A percentile compares a stretch with the other conserved stretches of the same genome.
Conservation (phyloP, 1,140 invertebrate genomes). For the Heliothis subflexa region DNA sequence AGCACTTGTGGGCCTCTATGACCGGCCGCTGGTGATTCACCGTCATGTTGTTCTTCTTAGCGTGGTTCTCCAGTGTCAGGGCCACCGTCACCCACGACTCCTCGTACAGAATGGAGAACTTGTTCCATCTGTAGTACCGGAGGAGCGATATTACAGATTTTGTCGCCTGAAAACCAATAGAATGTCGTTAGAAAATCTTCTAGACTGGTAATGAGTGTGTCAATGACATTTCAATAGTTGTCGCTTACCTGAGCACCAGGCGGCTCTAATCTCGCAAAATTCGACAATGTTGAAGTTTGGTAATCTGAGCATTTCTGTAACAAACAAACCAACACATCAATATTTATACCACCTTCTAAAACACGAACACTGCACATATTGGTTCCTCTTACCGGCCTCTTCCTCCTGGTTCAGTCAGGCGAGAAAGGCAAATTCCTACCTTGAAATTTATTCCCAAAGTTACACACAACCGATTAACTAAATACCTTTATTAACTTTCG, state of each 20-base stretch:
- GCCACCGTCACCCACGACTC: conserved; percentile 93
- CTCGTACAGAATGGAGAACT: conserved; percentile 97
- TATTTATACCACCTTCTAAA: background rate
- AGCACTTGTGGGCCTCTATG: conserved; percentile 91
- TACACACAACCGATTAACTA: too few relatives aligned
- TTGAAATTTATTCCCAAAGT: too few relatives aligned
- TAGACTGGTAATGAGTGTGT: background rate
- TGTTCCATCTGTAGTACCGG: conserved; percentile 96
- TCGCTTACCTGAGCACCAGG: conserved; percentile 93
- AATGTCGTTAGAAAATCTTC: background rate
- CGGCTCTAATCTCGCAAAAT: conserved; percentile 97
- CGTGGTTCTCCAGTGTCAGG: conserved; percentile 90
- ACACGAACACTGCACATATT: background rate
- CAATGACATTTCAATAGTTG: background rate
- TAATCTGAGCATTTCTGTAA: conserved; percentile 97
- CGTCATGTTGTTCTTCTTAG: conserved; percentile 91
- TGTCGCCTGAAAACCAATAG: conserved; percentile 90
- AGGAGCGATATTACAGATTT: conserved; percentile 97
- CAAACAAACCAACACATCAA: conserved; percentile 51
- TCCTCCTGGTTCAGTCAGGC: too few relatives aligned
- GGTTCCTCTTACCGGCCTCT: too few relatives aligned
- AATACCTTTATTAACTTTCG: too few relatives aligned
- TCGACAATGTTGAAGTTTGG: conserved; percentile 94
- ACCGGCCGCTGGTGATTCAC: conserved; percentile 91
- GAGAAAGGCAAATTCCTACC: too few relatives aligned